Percentiles rank a stretch among this genome's conserved stretches.
Conservation (phyloP, 2,113 vertebrate species). For the Platichthys flesus region DNA sequence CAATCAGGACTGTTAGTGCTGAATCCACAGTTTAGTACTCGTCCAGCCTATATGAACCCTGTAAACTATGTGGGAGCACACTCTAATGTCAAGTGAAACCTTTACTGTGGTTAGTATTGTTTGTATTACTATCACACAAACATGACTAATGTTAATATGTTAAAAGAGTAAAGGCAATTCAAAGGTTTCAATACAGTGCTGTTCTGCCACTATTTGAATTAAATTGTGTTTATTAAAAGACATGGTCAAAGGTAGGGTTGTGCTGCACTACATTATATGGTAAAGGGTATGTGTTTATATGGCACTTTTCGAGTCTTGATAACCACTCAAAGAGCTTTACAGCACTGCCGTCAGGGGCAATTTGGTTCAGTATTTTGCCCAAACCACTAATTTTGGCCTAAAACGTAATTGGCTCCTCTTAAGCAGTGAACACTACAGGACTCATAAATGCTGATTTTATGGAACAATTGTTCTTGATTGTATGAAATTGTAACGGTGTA, state of each 20-base stretch:
- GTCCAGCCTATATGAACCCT: neutral
- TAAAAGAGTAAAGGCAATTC: too few species aligned
- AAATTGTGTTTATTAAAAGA: neutral
- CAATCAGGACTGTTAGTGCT: slow-evolving; percentile 53
- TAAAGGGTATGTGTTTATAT: neutral
- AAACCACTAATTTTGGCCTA: too few species aligned
- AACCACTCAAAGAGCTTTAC: too few species aligned
- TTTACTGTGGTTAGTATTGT: neutral
- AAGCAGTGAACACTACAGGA: neutral
- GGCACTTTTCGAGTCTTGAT: too few species aligned
- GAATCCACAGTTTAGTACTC: slow-evolving; percentile 66
- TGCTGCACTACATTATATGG: neutral
- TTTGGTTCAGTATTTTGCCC: too few species aligned
- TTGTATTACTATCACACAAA: neutral
- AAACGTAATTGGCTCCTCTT: too few species aligned
- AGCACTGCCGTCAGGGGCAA: too few species aligned
- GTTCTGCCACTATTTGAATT: neutral
- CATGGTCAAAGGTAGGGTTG: neutral
- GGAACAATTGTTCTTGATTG: too few species aligned
- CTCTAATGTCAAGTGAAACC: neutral
- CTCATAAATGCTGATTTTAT: neutral
- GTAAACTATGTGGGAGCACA: neutral
- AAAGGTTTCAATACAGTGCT: too few species aligned
- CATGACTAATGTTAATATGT: too few species aligned
- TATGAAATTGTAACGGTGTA: too few species aligned